Evolutionary conservation across 2,888 invertebrate genomes (phyloP), one percentile per base, ranked within the genome.

Genomic region (Frankliniella intonsa): DNA sequence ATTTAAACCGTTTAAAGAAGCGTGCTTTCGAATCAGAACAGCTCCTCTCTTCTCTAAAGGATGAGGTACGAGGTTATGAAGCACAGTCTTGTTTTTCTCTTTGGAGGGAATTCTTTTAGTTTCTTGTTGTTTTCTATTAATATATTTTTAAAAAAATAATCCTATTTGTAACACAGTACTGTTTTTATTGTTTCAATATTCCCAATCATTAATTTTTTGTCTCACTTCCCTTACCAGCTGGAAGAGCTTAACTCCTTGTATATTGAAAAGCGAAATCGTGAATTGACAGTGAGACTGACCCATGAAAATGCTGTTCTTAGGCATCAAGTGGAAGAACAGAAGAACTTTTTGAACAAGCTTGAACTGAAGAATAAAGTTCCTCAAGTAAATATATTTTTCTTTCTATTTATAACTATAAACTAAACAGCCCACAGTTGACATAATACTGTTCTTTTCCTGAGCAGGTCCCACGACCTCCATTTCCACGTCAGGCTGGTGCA

Each of bases 11-110:
- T 25, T 25, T 76, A 25, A 76, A 22, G 25, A 76, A 25, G 25
- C 69, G 69, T 7, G 69, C 69, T 10, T 76, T 76, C 25, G 69
- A 76, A 25, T 76, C 69, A 22, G 69, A 76, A 25, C 69, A 76
- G 69, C 22, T 76, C 8, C 69, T 76, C 22, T 76, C 69, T 76
- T 76, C 69, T 76, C 69, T 76, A 9, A 76, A 76, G 25, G n/a
- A 22, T 25, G 69, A 76, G 69, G 69, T 76, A 76, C 11, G 69
- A 25, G 69, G 69, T 76, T 76, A 76, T 19, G 55, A 19, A 5
- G 25, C 0, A 5, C 55, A 0, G 5, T 1, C 12, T 11, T 0
- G 14, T 14, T 55, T 76, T 25, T 76, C 11, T 17, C 17, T 62
- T 17, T 17, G 0, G 14, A 38, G 38, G 38, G 38, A 14, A 17